Evolutionary conservation across 2,113 vertebrate species (phyloP), one percentile per base, ranked within the genome.

Genomic region (Rhipidura dahli): DNA sequence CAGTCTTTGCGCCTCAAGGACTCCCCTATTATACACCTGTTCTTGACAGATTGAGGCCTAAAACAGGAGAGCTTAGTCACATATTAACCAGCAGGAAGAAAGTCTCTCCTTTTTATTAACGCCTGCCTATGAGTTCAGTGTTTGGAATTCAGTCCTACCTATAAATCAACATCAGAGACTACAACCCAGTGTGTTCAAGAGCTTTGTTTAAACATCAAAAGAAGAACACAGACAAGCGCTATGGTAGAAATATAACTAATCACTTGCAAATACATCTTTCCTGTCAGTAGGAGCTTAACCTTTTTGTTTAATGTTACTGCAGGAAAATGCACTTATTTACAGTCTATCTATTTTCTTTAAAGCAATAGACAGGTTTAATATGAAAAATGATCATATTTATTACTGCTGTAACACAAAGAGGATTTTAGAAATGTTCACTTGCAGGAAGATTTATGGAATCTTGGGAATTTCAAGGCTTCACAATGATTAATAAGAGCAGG

Each of bases 171-270:
- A 98, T 98, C 98, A 98, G 97, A 98, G 97, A 95, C 95, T 98
- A 98, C 97, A 98, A 97, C 98, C 95, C 97, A 97, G 98, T 97
- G 56, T 98, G 98, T 97, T 98, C 98, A 97, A 96, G 95, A 97
- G 98, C 98, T 98, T 98, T 98, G 98, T 98, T 98, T 98, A 97
- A 97, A 98, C 98, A 98, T 98, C 98, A 98, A 98, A 98, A 96
- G 81, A 76, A 98, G 97, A 98, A 98, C 98, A 97, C 94, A 98
- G 98, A 93, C 97, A 97, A 97, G 95, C 66, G 1, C 92, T 97
- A 95, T 97, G 97, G 97, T 97, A 98, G 97, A 98, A 98, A 98
- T 98, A 97, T 97, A 98, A 97, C 98, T 98, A 98, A 98, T 98
- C 97, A 98, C 98, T 98, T 98, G 98, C 98, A 98, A 98, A 98